Conservation (phyloP, 1,140 invertebrate species). For the Drosophila takahashii region DNA sequence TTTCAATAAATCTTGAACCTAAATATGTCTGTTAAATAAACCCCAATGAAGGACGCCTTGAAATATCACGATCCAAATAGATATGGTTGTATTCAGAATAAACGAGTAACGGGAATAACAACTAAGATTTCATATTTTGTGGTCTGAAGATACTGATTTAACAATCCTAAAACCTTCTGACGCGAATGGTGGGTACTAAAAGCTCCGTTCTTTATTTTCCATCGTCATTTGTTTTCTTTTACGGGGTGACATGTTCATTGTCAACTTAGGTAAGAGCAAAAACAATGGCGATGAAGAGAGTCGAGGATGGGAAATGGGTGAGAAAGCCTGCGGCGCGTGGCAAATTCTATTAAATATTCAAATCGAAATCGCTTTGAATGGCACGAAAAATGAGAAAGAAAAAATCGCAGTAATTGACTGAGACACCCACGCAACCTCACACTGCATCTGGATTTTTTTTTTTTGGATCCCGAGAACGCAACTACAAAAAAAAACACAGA, state of each 20-base stretch:
- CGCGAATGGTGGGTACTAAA: neutral
- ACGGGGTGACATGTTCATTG: constrained; percentile 24
- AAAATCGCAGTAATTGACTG: constrained; percentile 63
- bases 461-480: constrained; percentile 1
- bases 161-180: too few species aligned
- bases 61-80: too few species aligned
- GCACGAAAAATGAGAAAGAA: constrained; percentile 9
- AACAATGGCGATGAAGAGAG: constrained; percentile 2
- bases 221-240: neutral
- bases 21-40: too few species aligned
- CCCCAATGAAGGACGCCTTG: too few species aligned
- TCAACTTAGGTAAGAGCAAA: constrained; percentile 23
- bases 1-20: too few species aligned
- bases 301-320: constrained; percentile 1
- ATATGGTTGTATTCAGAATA: too few species aligned
- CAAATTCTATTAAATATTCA: constrained; percentile 70
- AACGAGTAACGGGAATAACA: too few species aligned
- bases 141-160: too few species aligned
- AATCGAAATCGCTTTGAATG: constrained; percentile 58
- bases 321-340: constrained; percentile 54
- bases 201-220: constrained; percentile 5
- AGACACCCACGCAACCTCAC: constrained; percentile 26
- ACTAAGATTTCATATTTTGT: too few species aligned
- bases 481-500: constrained; percentile 9
- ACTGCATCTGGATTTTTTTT: constrained; percentile 10